Evolutionary conservation across 1,140 invertebrate species (phyloP).

Genomic region (Hyposmocoma kahamanoa): DNA sequence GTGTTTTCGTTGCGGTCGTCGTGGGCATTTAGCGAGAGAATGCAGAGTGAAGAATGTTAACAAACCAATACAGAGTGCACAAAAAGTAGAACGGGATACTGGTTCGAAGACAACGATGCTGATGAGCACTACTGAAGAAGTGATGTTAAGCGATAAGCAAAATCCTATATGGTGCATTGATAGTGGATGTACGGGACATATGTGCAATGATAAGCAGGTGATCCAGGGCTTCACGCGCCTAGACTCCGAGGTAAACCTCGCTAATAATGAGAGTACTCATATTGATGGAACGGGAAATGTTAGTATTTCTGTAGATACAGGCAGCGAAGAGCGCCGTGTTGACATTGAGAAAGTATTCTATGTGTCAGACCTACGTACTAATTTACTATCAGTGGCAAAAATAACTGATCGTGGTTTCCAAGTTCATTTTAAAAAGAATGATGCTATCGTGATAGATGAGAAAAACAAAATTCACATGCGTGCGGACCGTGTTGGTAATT

Average conservation of each 20-base stretch:
- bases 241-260: conserved; percentile 7
- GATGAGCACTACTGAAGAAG: conserved; percentile 15
- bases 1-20: conserved; percentile 22
- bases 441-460: too few relatives aligned
- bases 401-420: too few relatives aligned
- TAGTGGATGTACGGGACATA: conserved; percentile 18
- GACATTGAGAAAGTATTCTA: too few relatives aligned
- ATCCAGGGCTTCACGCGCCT: conserved; percentile 8
- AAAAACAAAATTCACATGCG: too few relatives aligned
- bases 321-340: too few relatives aligned
- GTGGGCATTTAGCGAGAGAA: conserved; percentile 21
- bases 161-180: conserved; percentile 18
- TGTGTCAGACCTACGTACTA: too few relatives aligned
- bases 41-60: conserved; percentile 14
- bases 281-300: too few relatives aligned
- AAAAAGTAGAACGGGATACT: conserved; percentile 11
- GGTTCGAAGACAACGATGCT: conserved; percentile 6
- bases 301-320: too few relatives aligned
- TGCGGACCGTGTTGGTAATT: too few relatives aligned
- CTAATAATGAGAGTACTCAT: too few relatives aligned
- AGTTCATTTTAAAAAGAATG: too few relatives aligned
- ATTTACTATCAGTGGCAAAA: too few relatives aligned
- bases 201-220: conserved; percentile 10
- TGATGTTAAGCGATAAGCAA: conserved; percentile 7
- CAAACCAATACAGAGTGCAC: conserved; percentile 13